Evolutionary conservation across 2,888 invertebrate genomes (phyloP).

Genomic region (Argyra leucocephala): DNA sequence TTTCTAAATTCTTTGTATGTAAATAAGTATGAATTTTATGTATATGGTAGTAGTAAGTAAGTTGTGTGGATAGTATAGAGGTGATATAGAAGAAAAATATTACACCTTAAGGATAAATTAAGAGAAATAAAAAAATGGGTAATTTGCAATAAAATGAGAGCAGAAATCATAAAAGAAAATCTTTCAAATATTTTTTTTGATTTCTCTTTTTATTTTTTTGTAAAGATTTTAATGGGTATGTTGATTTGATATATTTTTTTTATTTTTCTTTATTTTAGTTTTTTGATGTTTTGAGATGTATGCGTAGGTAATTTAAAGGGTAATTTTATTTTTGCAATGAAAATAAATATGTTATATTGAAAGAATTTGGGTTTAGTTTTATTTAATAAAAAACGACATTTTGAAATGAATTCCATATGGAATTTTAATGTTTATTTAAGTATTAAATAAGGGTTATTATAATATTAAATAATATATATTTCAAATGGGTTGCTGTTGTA

Average conservation of each 20-base stretch:
- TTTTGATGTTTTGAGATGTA: background rate
- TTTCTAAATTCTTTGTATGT: too few relatives aligned
- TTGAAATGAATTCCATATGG: background rate
- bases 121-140: background rate
- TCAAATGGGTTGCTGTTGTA: too few relatives aligned
- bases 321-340: too few relatives aligned
- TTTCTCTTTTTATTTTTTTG: background rate
- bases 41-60: too few relatives aligned
- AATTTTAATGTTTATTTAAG: conserved; percentile 2
- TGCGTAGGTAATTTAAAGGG: too few relatives aligned
- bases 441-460: background rate
- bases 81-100: background rate
- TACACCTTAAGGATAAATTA: background rate
- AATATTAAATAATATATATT: too few relatives aligned
- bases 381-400: background rate
- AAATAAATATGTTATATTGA: too few relatives aligned
- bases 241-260: background rate
- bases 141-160: background rate
- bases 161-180: background rate
- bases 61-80: too few relatives aligned
- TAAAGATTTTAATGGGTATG: background rate
- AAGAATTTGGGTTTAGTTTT: background rate
- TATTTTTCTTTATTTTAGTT: background rate
- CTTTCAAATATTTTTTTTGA: too few relatives aligned
- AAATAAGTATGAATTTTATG: too few relatives aligned